Evolutionary conservation across 2,888 invertebrate species (phyloP).

Genomic region (Meganola albula): DNA sequence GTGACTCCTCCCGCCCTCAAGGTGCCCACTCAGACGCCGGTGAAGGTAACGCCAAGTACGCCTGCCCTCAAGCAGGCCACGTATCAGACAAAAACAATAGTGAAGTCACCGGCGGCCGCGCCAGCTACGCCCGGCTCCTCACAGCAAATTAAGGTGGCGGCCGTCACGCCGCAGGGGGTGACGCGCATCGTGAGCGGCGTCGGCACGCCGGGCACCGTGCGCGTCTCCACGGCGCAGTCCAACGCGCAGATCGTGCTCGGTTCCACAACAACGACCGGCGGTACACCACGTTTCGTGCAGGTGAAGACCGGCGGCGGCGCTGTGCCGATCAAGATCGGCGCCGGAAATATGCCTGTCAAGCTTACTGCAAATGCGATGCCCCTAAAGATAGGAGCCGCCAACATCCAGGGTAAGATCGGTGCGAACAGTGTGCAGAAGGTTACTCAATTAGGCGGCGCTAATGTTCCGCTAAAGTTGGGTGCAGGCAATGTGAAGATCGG

Average conservation of each 20-base stretch:
- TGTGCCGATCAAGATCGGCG: conserved; percentile 58
- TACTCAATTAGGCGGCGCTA: conserved; percentile 35
- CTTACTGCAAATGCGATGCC: conserved; percentile 56
- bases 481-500: conserved; percentile 69
- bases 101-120: conserved; percentile 49
- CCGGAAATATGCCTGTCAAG: conserved; percentile 61
- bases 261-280: conserved; percentile 42
- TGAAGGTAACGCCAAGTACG: conserved; percentile 60
- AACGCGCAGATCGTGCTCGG: conserved; percentile 59
- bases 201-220: conserved; percentile 50
- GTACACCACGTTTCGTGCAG: conserved; percentile 62
- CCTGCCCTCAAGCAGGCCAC: conserved; percentile 57
- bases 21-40: conserved; percentile 48
- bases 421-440: conserved; percentile 59
- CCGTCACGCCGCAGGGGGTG: conserved; percentile 63
- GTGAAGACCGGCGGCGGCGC: conserved; percentile 58
- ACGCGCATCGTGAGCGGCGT: conserved; percentile 66
- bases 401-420: conserved; percentile 59
- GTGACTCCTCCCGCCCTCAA: conserved; percentile 52
- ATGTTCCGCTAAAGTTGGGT: conserved; percentile 62
- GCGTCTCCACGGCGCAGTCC: conserved; percentile 60
- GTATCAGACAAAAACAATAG: conserved; percentile 51
- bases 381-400: conserved; percentile 62
- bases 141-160: conserved; percentile 64
- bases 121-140: conserved; percentile 50